phyloP scores from a whole-genome alignment of 1,140 invertebrate genomes.

The Neotoxoptera formosana region DNA sequence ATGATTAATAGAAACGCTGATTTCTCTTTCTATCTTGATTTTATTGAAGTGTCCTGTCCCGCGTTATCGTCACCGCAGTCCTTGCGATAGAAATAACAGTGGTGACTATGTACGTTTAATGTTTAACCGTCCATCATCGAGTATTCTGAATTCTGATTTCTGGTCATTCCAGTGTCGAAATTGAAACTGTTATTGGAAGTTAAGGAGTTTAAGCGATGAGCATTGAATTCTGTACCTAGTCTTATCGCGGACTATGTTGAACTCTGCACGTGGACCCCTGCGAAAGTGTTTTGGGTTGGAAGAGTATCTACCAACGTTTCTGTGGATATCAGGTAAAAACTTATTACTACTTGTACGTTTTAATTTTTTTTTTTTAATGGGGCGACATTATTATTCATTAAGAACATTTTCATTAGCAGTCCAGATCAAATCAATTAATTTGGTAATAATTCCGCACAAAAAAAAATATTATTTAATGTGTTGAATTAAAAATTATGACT shows the following conservation, averaged over 20 bases:
- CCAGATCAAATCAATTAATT: not conserved
- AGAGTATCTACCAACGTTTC: not conserved
- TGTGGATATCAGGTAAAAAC: not conserved
- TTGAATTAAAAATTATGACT: not conserved
- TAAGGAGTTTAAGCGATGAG: not conserved
- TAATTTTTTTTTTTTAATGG: not conserved
- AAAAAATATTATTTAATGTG: not conserved
- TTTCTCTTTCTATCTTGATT: not conserved
- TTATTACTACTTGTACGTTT: not conserved
- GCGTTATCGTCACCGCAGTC: not conserved
- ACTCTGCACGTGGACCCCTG: not conserved
- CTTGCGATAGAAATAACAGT: not conserved
- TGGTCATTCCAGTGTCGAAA: not conserved
- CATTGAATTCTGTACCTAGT: not conserved
- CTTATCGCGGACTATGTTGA: not conserved
- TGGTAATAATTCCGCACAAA: not conserved
- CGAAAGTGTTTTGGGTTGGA: not conserved
- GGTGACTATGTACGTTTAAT: not conserved
- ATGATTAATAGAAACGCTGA: not conserved
- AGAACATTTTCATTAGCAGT: not conserved
- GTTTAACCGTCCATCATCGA: not conserved
- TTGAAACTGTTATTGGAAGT: not conserved
- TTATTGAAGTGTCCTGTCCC: not conserved
- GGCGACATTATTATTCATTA: not conserved
- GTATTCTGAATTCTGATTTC: not conserved